phyloP scores from a whole-genome alignment of 2,888 invertebrate genomes.

The Pocota personata region DNA sequence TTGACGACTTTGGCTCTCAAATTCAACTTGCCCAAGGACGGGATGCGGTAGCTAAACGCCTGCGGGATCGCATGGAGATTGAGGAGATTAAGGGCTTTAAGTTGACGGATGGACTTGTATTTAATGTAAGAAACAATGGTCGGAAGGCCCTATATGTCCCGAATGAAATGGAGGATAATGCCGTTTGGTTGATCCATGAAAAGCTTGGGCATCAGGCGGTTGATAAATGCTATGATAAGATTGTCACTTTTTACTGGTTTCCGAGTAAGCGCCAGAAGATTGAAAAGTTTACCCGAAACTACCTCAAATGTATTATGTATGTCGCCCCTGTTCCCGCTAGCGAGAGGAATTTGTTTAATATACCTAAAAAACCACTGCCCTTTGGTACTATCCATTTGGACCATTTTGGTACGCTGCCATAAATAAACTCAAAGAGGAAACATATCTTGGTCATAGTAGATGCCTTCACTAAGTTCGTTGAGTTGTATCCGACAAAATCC shows the following conservation, averaged over 20 bases:
- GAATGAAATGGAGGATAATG: slow-evolving; percentile 42
- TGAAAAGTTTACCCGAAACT: slow-evolving; percentile 10
- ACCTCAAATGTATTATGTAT: slow-evolving; percentile 32
- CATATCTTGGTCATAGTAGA: slow-evolving; percentile 19
- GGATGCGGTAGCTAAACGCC: slow-evolving; percentile 1
- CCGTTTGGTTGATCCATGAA: slow-evolving; percentile 25
- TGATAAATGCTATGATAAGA: slow-evolving; percentile 9
- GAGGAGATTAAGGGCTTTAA: no score
- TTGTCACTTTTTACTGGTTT: neutral
- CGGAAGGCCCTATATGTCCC: no score
- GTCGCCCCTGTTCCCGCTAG: slow-evolving; percentile 3
- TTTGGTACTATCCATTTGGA: no score
- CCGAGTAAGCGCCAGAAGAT: slow-evolving; percentile 4
- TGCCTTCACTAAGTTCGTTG: slow-evolving; percentile 16
- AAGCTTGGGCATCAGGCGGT: slow-evolving; percentile 34
- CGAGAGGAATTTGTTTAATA: slow-evolving; percentile 15
- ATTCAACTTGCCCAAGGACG: slow-evolving; percentile 44
- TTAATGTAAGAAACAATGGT: no score
- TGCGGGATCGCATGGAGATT: no score
- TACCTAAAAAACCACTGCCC: slow-evolving; percentile 22
- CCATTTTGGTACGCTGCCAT: slow-evolving; percentile 18
- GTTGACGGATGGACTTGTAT: no score
- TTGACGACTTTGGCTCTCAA: neutral
- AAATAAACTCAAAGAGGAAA: no score
- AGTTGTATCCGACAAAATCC: no score